These are phyloP conservation scores for Dynastes hyllus DNA, from an alignment of 2,888 invertebrate genomes.

Conservation along the genomic window DNA sequence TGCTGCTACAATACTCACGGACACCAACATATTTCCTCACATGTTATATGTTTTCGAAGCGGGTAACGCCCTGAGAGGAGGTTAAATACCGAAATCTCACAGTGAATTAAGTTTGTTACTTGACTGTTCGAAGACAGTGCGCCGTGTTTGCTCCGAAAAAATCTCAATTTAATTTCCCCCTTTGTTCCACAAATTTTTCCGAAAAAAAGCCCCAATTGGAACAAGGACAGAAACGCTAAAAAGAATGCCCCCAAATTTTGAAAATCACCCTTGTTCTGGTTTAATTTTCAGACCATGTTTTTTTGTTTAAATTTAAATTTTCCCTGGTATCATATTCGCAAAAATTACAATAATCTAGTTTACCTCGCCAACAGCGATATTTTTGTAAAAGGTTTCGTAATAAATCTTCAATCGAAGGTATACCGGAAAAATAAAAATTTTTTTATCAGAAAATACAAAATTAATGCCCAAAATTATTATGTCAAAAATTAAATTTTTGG, in stretches of 20 bases:
- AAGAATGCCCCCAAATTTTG: too few species aligned
- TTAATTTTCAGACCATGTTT: conserved; percentile 23
- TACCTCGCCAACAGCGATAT: not conserved
- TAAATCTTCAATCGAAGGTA: not conserved
- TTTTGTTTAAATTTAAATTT: not conserved
- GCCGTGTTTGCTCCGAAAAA: conserved; percentile 10
- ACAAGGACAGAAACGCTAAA: too few species aligned
- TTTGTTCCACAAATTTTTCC: too few species aligned
- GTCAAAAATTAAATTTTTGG: too few species aligned
- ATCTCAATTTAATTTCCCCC: conserved; percentile 35
- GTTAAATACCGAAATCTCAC: conserved; percentile 26
- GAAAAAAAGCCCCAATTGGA: too few species aligned
- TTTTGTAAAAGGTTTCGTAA: not conserved
- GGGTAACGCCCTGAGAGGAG: conserved; percentile 2
- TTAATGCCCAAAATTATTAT: too few species aligned
- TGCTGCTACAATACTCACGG: too few species aligned
- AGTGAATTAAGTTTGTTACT: conserved; percentile 35
- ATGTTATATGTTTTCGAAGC: conserved; percentile 9
- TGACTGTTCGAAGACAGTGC: conserved; percentile 36
- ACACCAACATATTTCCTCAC: not conserved
- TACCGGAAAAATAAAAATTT: too few species aligned
- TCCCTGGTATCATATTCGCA: not conserved
- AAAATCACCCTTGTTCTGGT: conserved; percentile 25
- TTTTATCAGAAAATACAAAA: too few species aligned
- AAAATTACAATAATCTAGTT: conserved; percentile 2